Base-by-base conservation (phyloP, 2,113 vertebrate species). In the Albula glossodonta region DNA sequence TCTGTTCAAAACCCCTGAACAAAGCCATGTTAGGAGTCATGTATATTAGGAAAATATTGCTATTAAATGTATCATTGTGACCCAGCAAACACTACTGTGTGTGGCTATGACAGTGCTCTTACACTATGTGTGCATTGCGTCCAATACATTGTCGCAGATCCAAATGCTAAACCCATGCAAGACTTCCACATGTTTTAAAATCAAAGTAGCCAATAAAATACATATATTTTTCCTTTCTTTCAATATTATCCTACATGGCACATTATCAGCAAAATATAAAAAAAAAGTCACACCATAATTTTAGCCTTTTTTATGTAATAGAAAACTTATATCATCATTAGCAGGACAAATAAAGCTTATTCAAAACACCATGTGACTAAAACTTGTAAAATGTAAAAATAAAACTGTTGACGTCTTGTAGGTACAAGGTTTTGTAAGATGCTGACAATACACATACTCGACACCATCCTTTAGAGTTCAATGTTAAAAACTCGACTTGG, bases 61-160 rank as follows among this genome's bases (percentile, higher is more conserved):
- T 22, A 74, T 31, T 31, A 74, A 74, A 74, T 31, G 22, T 25
- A 8, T 31, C 70, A 31, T 31, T 9, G 70, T 31, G n/a, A 74
- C 7, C 70, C 60, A 66, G 60, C 17, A 66, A 19, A 66, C 60
- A 66, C 60, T 66, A 66, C 7, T 89, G 87, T 83, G 4, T 81
- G 81, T 56, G 56, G 31, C 31, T 49, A 79, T 70, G 22, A 49
- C 66, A 51, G 31, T 10, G 83, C 25, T 87, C 86, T 90, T 91
- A 89, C 87, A 90, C 89, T 91, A 74, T 74, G 22, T 74, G n/a
- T 12, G 51, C 85, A 92, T 81, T 78, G 87, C 84, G 86, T 85
- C 87, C 90, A 91, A 91, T 91, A 92, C 89, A 93, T 89, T 90
- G 91, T 90, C 89, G 84, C 78, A 90, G 92, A 88, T 89, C 90